phyloP scores from a whole-genome alignment of 2,888 invertebrate species.

The Cosmia pyralina region DNA sequence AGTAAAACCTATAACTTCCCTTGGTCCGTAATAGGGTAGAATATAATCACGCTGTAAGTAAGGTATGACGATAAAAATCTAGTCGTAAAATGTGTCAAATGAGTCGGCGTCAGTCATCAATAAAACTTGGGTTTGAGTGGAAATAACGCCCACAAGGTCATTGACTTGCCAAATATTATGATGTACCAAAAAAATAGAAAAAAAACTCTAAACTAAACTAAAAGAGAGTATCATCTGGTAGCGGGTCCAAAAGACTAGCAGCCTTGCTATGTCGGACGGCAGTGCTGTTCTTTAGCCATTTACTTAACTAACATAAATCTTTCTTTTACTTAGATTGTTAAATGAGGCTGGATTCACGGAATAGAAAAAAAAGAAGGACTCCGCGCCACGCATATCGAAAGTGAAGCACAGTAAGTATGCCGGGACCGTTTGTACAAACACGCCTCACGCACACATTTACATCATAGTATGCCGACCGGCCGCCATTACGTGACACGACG shows the following conservation, averaged over 20 bases:
- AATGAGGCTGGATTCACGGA: too few relatives aligned
- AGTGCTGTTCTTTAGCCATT: background rate
- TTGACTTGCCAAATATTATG: slow-evolving; percentile 25
- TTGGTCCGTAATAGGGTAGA: slow-evolving; percentile 37
- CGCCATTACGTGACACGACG: too few relatives aligned
- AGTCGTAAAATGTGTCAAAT: slow-evolving; percentile 61
- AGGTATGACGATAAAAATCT: slow-evolving; percentile 60
- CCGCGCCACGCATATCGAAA: too few relatives aligned
- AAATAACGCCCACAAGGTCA: slow-evolving; percentile 25
- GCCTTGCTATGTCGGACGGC: too few relatives aligned
- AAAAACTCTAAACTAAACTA: background rate
- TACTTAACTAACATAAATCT: background rate
- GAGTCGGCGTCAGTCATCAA: slow-evolving; percentile 53
- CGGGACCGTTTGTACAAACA: too few relatives aligned
- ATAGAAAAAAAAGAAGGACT: too few relatives aligned
- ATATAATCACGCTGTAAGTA: slow-evolving; percentile 57
- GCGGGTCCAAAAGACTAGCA: background rate
- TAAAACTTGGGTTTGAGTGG: slow-evolving; percentile 51
- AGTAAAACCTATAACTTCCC: slow-evolving; percentile 35
- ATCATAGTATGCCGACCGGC: too few relatives aligned
- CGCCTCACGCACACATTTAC: too few relatives aligned
- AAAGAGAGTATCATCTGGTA: background rate
- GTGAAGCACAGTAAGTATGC: too few relatives aligned
- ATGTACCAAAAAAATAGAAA: background rate
- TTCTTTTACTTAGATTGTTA: background rate